Conservation (phyloP, 1,140 invertebrate species). For the Plectrocnemia conspersa region DNA sequence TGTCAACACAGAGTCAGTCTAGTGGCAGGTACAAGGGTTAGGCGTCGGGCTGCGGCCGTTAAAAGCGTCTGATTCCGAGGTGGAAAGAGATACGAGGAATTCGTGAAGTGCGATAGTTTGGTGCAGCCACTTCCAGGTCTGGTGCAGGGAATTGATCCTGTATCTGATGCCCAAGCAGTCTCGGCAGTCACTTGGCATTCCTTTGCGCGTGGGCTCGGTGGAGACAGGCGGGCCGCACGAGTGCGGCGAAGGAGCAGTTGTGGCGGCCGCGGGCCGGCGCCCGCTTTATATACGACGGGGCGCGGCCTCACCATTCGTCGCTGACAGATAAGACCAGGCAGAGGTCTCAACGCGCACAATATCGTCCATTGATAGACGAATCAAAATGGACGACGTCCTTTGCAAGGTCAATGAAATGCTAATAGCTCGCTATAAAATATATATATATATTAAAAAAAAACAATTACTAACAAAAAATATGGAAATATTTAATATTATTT, state of each 20-base stretch:
- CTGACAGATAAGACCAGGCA: neutral
- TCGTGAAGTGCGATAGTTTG: conserved; percentile 81
- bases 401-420: too few relatives aligned
- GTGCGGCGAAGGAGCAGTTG: neutral
- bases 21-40: conserved; percentile 36
- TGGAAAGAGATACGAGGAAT: conserved; percentile 73
- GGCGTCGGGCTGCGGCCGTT: conserved; percentile 24
- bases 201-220: conserved; percentile 51
- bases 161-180: conserved; percentile 81
- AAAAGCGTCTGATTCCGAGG: conserved; percentile 60
- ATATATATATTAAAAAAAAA: too few relatives aligned
- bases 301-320: neutral
- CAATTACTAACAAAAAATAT: too few relatives aligned
- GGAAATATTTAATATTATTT: too few relatives aligned
- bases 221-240: neutral
- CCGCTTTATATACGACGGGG: neutral
- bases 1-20: conserved; percentile 24
- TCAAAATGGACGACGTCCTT: too few relatives aligned
- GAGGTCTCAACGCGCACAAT: neutral
- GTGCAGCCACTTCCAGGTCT: conserved; percentile 90
- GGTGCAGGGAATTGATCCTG: conserved; percentile 77
- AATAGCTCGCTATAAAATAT: too few relatives aligned
- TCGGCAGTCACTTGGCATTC: conserved; percentile 75
- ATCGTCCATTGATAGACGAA: too few relatives aligned
- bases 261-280: neutral